Evolutionary conservation across 64 coral and sea anemone species (phyloP), one percentile per base, ranked within the genome.

Genomic region (Pocillopora damicornis): DNA sequence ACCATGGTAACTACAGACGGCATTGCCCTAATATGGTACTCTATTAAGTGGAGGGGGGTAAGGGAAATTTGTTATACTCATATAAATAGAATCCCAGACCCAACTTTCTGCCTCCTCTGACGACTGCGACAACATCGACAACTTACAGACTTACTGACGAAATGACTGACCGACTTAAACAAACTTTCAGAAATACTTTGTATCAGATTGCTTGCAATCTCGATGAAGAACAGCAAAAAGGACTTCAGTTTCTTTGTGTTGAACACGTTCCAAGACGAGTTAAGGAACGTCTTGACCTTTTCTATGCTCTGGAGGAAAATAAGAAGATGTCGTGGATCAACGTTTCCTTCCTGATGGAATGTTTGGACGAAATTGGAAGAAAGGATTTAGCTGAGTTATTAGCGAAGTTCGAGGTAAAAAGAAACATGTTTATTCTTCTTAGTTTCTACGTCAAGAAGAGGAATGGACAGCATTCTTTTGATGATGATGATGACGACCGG

Each of bases 311-410:
- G 13, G 63, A 83, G 56, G 22, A 69, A 20, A 37, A 1, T 56
- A 37, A 13, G 18, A 83, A 56, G 37, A 83, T 83, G 37, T 83
- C 80, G 0, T 83, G 80, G 80, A 11, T 42, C 2, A 22, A 83
- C 60, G 34, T 83, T 2, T 37, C 15, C 2, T 69, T 69, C 8
- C 18, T 83, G 5, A 83, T 68, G 63, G 37, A 83, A 20, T 16
- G 36, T 68, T 56, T 83, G 16, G 6, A 37, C 69, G 62, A 4
- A 0, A 11, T 83, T 9, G 0, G 11, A 56, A 5, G 80, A 83
- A 0, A 42, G 16, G 80, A 68, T 23, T 63, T 83, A 9, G 35
- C 13, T 37, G 11, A 38, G 2, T 14, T 0, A 18, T 45, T 83
- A 22, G 23, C 35, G 4, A 37, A 1, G 65, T 83, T 69, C 15